These are phyloP conservation scores for Heliconius cydno DNA, from an alignment of 2,888 invertebrate genomes.

Conservation along the genomic window DNA sequence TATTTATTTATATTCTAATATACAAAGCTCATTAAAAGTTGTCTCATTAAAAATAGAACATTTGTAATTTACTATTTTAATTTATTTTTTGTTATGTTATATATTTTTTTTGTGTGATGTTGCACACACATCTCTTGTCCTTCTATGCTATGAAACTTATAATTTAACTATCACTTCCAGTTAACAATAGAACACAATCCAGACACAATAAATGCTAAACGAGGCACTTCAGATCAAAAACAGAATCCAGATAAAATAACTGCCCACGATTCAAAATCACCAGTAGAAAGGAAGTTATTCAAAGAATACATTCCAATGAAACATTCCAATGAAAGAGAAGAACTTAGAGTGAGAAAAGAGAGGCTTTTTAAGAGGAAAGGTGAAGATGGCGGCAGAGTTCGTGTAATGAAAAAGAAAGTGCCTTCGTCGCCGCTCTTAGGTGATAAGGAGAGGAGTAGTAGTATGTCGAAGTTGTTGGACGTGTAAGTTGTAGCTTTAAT, in stretches of 20 bases:
- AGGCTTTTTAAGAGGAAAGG: slow-evolving; percentile 77
- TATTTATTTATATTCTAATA: too few species aligned
- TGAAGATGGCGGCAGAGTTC: slow-evolving; percentile 65
- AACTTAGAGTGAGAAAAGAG: slow-evolving; percentile 69
- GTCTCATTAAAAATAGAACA: too few species aligned
- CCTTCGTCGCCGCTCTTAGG: slow-evolving; percentile 76
- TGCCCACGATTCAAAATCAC: slow-evolving; percentile 65
- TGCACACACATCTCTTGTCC: too few species aligned
- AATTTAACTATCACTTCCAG: slow-evolving; percentile 65
- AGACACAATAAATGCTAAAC: slow-evolving; percentile 76
- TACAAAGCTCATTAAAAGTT: too few species aligned
- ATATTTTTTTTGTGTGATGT: too few species aligned
- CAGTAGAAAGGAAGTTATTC: slow-evolving; percentile 83
- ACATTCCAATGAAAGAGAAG: slow-evolving; percentile 76
- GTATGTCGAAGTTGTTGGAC: slow-evolving; percentile 92
- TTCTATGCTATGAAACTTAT: too few species aligned
- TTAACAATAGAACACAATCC: slow-evolving; percentile 96
- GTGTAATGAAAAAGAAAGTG: slow-evolving; percentile 67
- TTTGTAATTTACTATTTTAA: too few species aligned
- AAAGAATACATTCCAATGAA: slow-evolving; percentile 56
- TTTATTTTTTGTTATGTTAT: too few species aligned
- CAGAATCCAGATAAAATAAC: slow-evolving; percentile 52
- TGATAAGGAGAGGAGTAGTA: slow-evolving; percentile 92
- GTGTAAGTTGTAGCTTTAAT: slow-evolving; percentile 73
- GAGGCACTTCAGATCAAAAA: slow-evolving; percentile 47